These are phyloP conservation scores for Ahaetulla prasina DNA, from an alignment of 2,113 vertebrate genomes.

Conservation along the genomic window DNA sequence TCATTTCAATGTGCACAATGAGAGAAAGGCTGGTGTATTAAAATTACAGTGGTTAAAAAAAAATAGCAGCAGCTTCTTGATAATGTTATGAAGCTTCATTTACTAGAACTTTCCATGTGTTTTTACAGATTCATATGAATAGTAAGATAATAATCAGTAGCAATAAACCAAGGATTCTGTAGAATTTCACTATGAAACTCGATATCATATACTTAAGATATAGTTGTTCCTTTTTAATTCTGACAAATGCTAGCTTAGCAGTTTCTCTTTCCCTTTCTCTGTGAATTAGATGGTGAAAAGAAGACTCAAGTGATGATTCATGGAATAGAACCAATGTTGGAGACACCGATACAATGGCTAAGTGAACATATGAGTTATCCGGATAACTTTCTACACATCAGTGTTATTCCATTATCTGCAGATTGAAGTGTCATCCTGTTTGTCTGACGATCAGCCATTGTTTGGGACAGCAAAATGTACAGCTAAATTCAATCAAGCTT, in stretches of 20 bases:
- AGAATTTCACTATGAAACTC: slow-evolving; percentile 34
- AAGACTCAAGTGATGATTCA: slow-evolving; percentile 94
- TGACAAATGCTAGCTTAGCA: slow-evolving; percentile 38
- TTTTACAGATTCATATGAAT: slow-evolving; percentile 57
- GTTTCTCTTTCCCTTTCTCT: slow-evolving; percentile 60
- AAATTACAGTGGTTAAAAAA: slow-evolving; percentile 35
- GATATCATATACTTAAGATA: background rate
- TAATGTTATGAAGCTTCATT: slow-evolving; percentile 58
- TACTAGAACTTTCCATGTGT: slow-evolving; percentile 51
- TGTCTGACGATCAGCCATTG: slow-evolving; percentile 38
- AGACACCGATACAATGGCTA: slow-evolving; percentile 96
- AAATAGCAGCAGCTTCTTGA: slow-evolving; percentile 51
- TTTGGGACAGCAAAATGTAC: slow-evolving; percentile 56
- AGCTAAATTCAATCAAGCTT: slow-evolving; percentile 30
- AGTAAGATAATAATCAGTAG: slow-evolving; percentile 25
- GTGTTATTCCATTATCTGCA: slow-evolving; percentile 80
- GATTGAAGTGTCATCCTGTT: slow-evolving; percentile 75
- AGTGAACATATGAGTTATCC: slow-evolving; percentile 98
- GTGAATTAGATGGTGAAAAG: slow-evolving; percentile 84
- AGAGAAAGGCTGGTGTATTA: slow-evolving; percentile 23
- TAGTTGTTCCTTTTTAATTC: slow-evolving; percentile 31
- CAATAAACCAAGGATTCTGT: slow-evolving; percentile 29
- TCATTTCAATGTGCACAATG: rapidly evolving
- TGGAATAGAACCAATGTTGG: slow-evolving; percentile 94
- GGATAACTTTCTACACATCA: slow-evolving; percentile 98